Evolutionary conservation across 92 coral and sea anemone genomes (phyloP), one percentile per base, ranked within the genome.

Genomic region (Hydrozoanthus gracilis): DNA sequence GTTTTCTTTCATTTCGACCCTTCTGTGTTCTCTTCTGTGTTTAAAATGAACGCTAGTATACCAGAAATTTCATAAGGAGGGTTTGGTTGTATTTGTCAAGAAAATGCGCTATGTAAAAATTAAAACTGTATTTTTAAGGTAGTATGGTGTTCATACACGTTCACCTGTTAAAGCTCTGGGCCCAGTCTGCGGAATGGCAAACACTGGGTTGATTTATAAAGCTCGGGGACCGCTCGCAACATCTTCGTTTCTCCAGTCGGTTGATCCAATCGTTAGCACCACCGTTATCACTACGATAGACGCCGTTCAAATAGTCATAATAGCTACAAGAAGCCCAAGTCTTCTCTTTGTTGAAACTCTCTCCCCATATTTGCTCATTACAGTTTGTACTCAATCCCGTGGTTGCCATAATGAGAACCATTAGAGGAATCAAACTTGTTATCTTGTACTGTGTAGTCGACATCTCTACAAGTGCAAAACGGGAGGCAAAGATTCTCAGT

Each of bases 141-240:
- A 54, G 60, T 54, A 52, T 52, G 58, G 58, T 52, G 58, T 52
- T 52, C 58, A 52, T 52, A 52, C 58, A 52, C 58, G 58, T 76
- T 76, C 27, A 91, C 93, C 71, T 77, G 62, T 91, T 86, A 49
- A 91, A 35, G 18, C 77, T 54, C 14, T n/a, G 16, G 76, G 84
- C 88, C 93, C 93, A 91, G 76, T 91, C 83, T 52, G 87, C 93
- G 49, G 76, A 54, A 39, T 39, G 16, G 27, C 91, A 88, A 18
- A 58, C 79, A 17, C 80, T 67, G 27, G 91, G 70, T 48, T 44
- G 89, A 56, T 88, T 77, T 56, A 71, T 55, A 71, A 65, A 83
- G n/a, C 86, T 88, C 15, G 56, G 44, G 6, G 89, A 71, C 65
- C 91, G 91, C 51, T 67, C 78, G 39, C 93, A 91, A 52, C 91